These are phyloP conservation scores for Tipula lateralis DNA, from an alignment of 2,888 invertebrate species.

Conservation along the genomic window DNA sequence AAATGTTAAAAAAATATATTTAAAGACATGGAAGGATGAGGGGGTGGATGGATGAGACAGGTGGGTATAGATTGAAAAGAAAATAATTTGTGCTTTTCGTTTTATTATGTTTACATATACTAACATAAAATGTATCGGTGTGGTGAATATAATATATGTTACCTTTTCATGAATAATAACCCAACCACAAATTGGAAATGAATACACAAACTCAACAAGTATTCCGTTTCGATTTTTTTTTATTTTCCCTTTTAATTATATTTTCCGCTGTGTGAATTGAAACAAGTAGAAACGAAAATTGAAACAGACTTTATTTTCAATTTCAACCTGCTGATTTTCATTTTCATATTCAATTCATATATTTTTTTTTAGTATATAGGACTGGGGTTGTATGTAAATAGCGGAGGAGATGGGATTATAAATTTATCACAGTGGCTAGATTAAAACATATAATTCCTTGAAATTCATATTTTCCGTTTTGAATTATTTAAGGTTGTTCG, in stretches of 20 bases:
- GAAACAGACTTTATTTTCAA: neutral
- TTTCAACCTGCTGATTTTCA: neutral
- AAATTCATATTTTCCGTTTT: neutral
- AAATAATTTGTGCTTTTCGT: neutral
- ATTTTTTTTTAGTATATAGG: neutral
- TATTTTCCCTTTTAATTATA: neutral
- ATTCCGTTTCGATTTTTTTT: neutral
- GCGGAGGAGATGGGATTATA: neutral
- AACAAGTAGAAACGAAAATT: neutral
- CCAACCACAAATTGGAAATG: neutral
- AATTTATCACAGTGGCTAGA: neutral
- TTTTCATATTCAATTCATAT: neutral
- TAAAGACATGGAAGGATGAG: no score
- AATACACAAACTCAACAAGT: conserved; percentile 9
- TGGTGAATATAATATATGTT: neutral
- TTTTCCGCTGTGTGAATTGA: conserved; percentile 1
- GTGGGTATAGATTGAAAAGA: neutral
- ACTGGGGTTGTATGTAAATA: neutral
- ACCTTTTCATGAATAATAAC: neutral
- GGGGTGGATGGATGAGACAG: no score
- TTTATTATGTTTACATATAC: neutral
- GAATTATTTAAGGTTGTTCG: neutral
- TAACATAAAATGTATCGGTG: no score
- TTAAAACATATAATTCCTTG: neutral
- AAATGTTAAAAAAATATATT: neutral